phyloP scores from a whole-genome alignment of 2,113 vertebrate genomes.

The Pleuronectes platessa region DNA sequence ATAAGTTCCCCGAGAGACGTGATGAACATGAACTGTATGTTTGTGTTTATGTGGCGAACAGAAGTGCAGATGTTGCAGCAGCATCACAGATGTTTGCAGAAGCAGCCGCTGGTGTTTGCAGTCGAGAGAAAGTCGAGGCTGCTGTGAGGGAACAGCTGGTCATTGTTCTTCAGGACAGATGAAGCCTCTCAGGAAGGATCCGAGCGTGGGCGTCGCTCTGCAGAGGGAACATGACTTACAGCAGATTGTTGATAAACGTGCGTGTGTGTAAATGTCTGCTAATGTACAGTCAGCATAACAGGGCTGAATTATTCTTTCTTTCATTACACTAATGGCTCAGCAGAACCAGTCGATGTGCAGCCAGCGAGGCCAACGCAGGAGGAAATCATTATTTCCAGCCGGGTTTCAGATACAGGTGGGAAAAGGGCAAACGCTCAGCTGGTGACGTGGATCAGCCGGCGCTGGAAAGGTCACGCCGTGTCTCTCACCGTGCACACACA shows the following conservation, averaged over 20 bases:
- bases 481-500: slow-evolving; percentile 58
- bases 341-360: background rate
- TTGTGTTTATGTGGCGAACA: background rate
- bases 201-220: background rate
- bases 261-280: slow-evolving; percentile 30
- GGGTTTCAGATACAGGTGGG: slow-evolving; percentile 66
- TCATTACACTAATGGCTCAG: slow-evolving; percentile 61
- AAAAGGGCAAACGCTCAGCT: slow-evolving; percentile 77
- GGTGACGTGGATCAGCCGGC: slow-evolving; percentile 70
- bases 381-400: slow-evolving; percentile 59
- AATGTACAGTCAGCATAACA: slow-evolving; percentile 47
- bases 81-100: background rate
- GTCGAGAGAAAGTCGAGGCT: background rate
- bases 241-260: slow-evolving; percentile 36
- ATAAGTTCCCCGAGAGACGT: too few species aligned
- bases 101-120: background rate
- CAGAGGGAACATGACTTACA: background rate
- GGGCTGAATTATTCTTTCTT: slow-evolving; percentile 48
- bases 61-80: background rate
- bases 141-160: background rate
- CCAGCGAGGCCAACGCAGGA: background rate
- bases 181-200: background rate
- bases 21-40: background rate
- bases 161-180: background rate
- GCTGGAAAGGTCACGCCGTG: slow-evolving; percentile 71